Conservation (phyloP, 2,888 invertebrate species). For the Acanthosepion lycidas region DNA sequence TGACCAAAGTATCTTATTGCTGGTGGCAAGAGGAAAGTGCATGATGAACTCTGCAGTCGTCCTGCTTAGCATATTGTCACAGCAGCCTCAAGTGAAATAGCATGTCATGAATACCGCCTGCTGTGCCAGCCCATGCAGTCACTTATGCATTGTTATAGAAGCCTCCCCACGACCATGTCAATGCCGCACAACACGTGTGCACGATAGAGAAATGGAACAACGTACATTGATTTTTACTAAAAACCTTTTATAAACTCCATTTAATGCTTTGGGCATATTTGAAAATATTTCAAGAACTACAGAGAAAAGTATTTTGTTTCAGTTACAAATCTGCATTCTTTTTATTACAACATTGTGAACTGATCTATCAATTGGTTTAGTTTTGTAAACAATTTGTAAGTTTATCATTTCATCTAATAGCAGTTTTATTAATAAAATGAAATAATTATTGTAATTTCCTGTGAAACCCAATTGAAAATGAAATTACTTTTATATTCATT, state of each 20-base stretch:
- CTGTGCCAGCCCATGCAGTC: slow-evolving; percentile 37
- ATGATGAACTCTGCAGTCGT: slow-evolving; percentile 34
- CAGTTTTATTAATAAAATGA: background rate
- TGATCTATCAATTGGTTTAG: background rate
- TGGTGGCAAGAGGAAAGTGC: slow-evolving; percentile 44
- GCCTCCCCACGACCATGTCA: slow-evolving; percentile 13
- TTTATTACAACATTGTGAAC: background rate
- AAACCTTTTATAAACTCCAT: background rate
- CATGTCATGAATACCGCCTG: slow-evolving; percentile 44
- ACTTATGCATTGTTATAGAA: slow-evolving; percentile 41
- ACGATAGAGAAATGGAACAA: background rate
- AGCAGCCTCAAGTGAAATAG: slow-evolving; percentile 43
- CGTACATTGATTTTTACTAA: slow-evolving; percentile 40
- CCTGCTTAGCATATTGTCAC: slow-evolving; percentile 45
- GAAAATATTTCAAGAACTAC: background rate
- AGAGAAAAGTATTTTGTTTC: background rate
- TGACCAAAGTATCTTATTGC: slow-evolving; percentile 41
- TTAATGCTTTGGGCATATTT: slow-evolving; percentile 33
- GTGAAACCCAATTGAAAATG: background rate
- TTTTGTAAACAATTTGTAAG: background rate
- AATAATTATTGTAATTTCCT: too few relatives aligned
- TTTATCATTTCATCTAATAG: background rate
- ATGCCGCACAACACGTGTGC: slow-evolving; percentile 42
- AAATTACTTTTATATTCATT: background rate
- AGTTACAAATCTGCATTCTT: slow-evolving; percentile 1